Base-by-base conservation (phyloP, 2,113 vertebrate genomes). In the Atherinomorus stipes region DNA sequence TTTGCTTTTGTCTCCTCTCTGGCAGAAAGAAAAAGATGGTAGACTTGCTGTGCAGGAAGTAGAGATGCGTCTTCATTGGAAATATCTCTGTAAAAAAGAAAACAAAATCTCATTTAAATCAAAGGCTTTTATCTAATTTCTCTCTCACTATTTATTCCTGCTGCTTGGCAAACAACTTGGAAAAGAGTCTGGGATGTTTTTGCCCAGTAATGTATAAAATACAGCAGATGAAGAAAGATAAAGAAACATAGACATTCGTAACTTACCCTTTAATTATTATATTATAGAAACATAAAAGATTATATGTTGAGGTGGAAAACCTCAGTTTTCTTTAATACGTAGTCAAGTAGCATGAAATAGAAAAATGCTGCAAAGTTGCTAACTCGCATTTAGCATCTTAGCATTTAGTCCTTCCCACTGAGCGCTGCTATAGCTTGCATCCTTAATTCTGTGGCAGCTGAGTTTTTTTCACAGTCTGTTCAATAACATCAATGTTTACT, bases 61-160 rank as follows among this genome's bases (percentile, higher is more conserved):
- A 22, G 22, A 11, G 2, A 21, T 59, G 44, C 2, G 42, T 77
- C 68, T 81, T 92, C 76, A 92, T 4, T 28, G 47, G 21, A 86
- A 3, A 49, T 78, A 89, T 12, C 54, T 80, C 90, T 92, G 82
- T 1, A 69, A 62, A 53, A 73, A 38, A 45, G 54, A 74, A 61
- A 9, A 40, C n/a, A 9, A n/a, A 21, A 13, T 44, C 11, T 44
- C 18, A 3, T 58, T 19, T 61, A 8, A 62, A 10, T 59, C 45
- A 57, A 3, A 45, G 6, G 9, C 9, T 57, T 72, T 31, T 58
- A 21, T 1, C 23, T 42, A 11, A n/a, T n/a, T 5, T 23, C 23
- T 47, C 67, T 47, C 16, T 69, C 67, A 37, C 16, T 69, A 38
- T 26, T 37, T 9, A 38, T 71, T 37, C 2, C 12, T 19, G 18